Base-by-base conservation (phyloP, 2,113 vertebrate species). In the Dolichallabes microphthalmus region DNA sequence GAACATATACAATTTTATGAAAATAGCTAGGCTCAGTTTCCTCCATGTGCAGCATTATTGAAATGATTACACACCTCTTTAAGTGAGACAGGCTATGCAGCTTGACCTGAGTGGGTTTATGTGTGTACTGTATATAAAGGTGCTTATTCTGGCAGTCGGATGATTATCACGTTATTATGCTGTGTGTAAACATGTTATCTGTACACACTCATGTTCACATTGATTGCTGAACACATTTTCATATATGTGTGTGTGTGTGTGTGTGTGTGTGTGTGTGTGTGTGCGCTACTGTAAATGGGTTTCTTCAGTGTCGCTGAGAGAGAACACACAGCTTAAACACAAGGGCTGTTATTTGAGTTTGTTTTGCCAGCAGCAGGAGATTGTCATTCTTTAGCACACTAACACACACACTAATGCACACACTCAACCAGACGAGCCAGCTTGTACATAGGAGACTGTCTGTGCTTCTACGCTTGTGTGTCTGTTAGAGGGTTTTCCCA, bases 281-380 rank as follows among this genome's bases (percentile, higher is more conserved):
- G 63, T 74, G 10, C 19, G 32, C 39, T n/a, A n/a, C n/a, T 10
- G 78, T n/a, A 61, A 80, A 80, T 39, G 32, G 55, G 35, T 61
- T 64, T 80, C 58, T 11, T 14, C 79, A 80, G 79, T 50, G 60
- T 63, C 5, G 7, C 78, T 50, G 35, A 63, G 58, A 45, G 58
- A 80, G 58, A 63, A 45, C 58, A 80, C 79, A 79, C 76, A 39
- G 60, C 39, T 64, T 25, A 61, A 63, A 80, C 79, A 50, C 60
- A 82, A 86, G 39, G 32, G 52, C 77, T 73, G 61, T 39, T 83
- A 83, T 30, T 55, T 87, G 15, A 63, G 32, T 63, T 78, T 84
- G 55, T 86, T 85, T 85, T 83, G 57, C 39, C 69, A 83, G 58
- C 82, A 82, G 45, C 32, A 76, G 53, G 81, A 64, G 7, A 82